These are phyloP conservation scores for Echeneis naucrates DNA, from an alignment of 2,797 vertebrate species.

Conservation along the genomic window DNA sequence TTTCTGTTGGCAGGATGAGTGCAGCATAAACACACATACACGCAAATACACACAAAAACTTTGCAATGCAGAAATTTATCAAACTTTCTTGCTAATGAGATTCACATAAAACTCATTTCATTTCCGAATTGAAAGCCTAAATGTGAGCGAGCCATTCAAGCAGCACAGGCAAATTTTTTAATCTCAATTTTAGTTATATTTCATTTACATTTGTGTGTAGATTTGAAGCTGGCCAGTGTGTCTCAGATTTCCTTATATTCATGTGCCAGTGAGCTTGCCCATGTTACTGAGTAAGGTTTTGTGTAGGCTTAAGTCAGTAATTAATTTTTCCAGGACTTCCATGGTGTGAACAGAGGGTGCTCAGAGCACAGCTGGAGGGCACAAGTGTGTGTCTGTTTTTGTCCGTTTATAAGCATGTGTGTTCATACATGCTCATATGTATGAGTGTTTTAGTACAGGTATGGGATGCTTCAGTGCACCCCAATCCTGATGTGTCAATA, in stretches of 20 bases:
- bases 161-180: conserved; percentile 5
- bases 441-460: conserved; percentile 54
- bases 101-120: conserved; percentile 54
- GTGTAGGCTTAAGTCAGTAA: conserved; percentile 58
- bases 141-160: conserved; percentile 55
- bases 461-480: conserved; percentile 76
- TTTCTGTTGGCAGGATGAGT: conserved; percentile 82
- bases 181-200: conserved; percentile 31
- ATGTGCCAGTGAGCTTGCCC: conserved; percentile 30
- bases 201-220: background rate
- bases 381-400: conserved; percentile 23
- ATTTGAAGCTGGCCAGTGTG: conserved; percentile 20
- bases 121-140: conserved; percentile 48
- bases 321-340: conserved; percentile 77
- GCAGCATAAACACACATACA: conserved; percentile 68
- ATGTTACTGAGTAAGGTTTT: conserved; percentile 52
- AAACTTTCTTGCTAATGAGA: conserved; percentile 41
- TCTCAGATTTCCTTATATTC: conserved; percentile 34
- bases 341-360: conserved; percentile 74
- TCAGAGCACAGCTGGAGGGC: conserved; percentile 62
- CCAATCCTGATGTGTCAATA: conserved; percentile 76
- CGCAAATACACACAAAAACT: conserved; percentile 30
- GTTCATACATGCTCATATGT: conserved; percentile 32
- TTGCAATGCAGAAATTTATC: conserved; percentile 51
- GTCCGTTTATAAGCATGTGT: background rate